Base-by-base conservation (phyloP, 1,140 invertebrate genomes). In the Temnothorax longispinosus region DNA sequence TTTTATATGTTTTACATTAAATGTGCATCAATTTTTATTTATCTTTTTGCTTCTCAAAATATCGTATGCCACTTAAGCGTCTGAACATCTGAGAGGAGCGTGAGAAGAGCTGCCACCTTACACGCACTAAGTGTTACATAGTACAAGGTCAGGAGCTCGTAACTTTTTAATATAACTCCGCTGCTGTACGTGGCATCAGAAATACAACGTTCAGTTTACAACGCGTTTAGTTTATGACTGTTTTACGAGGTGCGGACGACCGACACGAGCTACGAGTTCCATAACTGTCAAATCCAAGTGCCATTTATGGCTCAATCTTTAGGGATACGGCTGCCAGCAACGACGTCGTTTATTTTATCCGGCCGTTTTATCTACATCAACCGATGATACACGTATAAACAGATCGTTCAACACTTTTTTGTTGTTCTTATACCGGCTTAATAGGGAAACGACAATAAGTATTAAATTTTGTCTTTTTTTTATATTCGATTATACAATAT, bases 211-310 rank as follows among this genome's bases (percentile, higher is more conserved):
- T 92, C 75, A 78, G 82, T 93, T 94, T 94, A 94, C 90, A 92
- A 89, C 88, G 88, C 88, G 87, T 88, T 91, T 90, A 91, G 90
- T 94, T 94, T 94, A 95, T 92, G 92, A 92, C 91, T 90, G 92
- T 93, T 95, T 94, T 93, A 95, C 91, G 93, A 90, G 90, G 93
- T 92, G 94, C 91, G 89, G 93, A 93, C 92, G 90, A 90, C 92
- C 90, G 92, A 91, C 92, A 93, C 94, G 94, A 94, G 94, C 91
- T 90, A 86, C 86, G 88, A 87, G 90, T 92, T 94, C 93, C 93
- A 94, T 95, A 95, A 95, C 89, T 94, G 92, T 95, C 94, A 95
- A 92, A 93, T 94, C 90, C 91, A 90, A 94, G 92, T 91, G 92
- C 90, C 93, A 86, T 94, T 94, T 93, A 94, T 88, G 92, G 90